Conservation (phyloP, 1,140 invertebrate genomes). For the Drosophila kepulauana region DNA sequence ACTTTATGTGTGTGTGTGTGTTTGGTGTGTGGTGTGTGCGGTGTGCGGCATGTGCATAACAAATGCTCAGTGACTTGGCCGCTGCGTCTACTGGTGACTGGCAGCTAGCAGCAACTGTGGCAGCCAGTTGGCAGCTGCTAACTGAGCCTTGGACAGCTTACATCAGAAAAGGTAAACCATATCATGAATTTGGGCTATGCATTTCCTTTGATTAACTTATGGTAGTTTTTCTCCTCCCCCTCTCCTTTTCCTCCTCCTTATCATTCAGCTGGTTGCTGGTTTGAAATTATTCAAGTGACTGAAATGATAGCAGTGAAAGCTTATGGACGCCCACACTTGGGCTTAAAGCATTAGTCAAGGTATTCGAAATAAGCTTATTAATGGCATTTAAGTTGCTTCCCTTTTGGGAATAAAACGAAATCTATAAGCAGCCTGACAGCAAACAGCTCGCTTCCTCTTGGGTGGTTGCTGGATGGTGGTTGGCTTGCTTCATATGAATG, state of each 20-base stretch:
- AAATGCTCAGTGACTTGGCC: constrained; percentile 77
- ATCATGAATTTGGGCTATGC: constrained; percentile 72
- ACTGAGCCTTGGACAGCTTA: constrained; percentile 66
- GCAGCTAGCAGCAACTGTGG: constrained; percentile 8
- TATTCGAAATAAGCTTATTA: constrained; percentile 13
- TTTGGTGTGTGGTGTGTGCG: constrained; percentile 35
- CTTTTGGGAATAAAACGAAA: not conserved
- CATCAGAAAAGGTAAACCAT: constrained; percentile 74
- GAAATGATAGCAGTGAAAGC: constrained; percentile 10
- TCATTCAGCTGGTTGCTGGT: not conserved
- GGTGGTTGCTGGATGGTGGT: no score
- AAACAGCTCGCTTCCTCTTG: no score
- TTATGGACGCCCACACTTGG: not conserved
- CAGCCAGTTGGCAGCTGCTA: constrained; percentile 51
- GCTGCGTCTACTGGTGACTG: constrained; percentile 31
- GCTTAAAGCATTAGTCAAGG: constrained; percentile 12
- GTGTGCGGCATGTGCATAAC: constrained; percentile 67
- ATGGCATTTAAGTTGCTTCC: constrained; percentile 9
- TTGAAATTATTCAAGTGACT: constrained; percentile 9
- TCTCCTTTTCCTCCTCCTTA: not conserved
- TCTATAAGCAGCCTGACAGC: not conserved
- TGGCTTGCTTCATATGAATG: no score
- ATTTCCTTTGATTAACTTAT: constrained; percentile 55
- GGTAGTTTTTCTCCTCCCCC: constrained; percentile 17
- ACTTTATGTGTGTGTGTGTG: constrained; percentile 22